Evolutionary conservation across 2,113 vertebrate species (phyloP), one percentile per base, ranked within the genome.

Genomic region (Peucedramus taeniatus): DNA sequence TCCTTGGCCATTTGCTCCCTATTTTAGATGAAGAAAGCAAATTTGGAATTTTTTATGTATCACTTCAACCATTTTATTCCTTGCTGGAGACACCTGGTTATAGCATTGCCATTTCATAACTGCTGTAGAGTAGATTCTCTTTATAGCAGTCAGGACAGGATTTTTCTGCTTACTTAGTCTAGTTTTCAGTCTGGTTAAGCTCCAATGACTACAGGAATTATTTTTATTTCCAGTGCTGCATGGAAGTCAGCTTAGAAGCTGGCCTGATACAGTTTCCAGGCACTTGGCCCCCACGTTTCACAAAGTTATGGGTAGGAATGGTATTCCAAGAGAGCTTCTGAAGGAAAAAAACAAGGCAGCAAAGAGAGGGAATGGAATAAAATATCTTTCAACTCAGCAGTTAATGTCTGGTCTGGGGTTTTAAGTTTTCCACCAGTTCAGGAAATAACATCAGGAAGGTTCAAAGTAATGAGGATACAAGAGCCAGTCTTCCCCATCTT

Each of bases 21-120:
- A 16, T 61, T 94, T 91, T 37, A 77, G 76, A 86, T 39, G 26
- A 80, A 80, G 54, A 96, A 94, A 97, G n/a, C 42, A 66, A 87
- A 45, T 47, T 63, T 71, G 35, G 56, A n/a, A 11, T 40, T 68
- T 83, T 84, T 94, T 49, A 68, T 42, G 26, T 19, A 51, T 50
- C 87, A 42, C 56, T 86, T 88, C 70, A 82, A 50, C 12, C 59
- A 9, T n/a, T 89, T 90, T 35, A 49, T 65, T 20, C 70, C 69
- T 69, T 88, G 66, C 59, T 69, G 2, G 0, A 87, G 59, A 93
- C 94, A 94, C 84, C 90, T 96, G 91, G 92, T 77, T 90, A 87
- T 50, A 87, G 20, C 65, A 91, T 59, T 79, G 53, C 22, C 27
- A 76, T 94, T 94, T 86, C 91, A 74, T 39, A 89, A 54, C n/a